Evolutionary conservation across 2,113 vertebrate genomes (phyloP).

Genomic region (Rhipidura dahli): DNA sequence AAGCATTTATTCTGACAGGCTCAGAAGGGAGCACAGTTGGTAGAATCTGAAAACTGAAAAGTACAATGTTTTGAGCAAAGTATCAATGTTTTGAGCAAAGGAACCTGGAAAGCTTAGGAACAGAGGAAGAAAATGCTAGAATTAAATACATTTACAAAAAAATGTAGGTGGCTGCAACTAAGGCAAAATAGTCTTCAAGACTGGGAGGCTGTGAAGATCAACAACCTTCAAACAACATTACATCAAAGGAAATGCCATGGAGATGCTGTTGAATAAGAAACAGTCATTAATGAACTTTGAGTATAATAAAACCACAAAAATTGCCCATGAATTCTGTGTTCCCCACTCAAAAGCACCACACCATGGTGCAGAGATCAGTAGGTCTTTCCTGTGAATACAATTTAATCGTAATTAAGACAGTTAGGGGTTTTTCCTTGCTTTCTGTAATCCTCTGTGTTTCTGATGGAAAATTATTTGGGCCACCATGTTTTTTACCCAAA

Average conservation of each 20-base stretch:
- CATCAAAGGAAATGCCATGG: neutral
- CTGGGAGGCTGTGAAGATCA: neutral
- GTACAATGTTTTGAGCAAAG: neutral
- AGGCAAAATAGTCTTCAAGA: neutral
- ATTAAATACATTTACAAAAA: neutral
- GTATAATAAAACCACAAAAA: neutral
- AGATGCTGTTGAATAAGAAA: neutral
- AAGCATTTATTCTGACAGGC: neutral
- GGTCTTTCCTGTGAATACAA: neutral
- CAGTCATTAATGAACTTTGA: neutral
- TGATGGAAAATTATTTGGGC: neutral
- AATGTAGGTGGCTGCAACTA: neutral
- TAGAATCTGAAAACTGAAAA: neutral
- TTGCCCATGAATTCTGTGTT: neutral
- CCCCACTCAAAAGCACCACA: neutral
- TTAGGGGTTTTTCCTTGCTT: constrained; percentile 7
- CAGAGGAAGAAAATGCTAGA: neutral
- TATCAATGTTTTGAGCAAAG: neutral
- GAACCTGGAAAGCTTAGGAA: neutral
- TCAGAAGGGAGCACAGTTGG: neutral
- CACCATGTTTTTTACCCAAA: neutral
- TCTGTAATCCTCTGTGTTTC: neutral
- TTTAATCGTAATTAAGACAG: neutral
- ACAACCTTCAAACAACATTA: neutral
- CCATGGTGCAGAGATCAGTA: neutral